These are phyloP conservation scores for Clytia hemisphaerica DNA, from an alignment of 30 jellyfish, hydroid and myxozoan genomes.

Conservation along the genomic window DNA sequence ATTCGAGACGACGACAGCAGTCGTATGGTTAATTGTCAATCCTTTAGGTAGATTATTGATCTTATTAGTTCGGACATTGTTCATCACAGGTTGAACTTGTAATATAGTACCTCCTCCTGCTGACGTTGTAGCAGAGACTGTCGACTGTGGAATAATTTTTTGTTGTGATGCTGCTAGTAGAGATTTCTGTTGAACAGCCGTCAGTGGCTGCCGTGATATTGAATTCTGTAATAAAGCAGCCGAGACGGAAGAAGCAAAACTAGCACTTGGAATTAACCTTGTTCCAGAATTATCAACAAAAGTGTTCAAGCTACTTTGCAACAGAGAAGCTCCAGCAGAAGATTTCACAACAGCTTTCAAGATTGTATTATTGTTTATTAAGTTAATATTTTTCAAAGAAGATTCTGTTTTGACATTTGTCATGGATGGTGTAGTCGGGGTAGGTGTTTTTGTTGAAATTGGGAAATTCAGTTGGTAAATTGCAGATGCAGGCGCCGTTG, in stretches of 20 bases:
- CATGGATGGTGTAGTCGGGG: constrained; percentile 21
- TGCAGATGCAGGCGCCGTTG: constrained; percentile 89
- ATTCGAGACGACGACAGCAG: constrained; percentile 29
- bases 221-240: too few relatives aligned
- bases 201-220: constrained; percentile 9
- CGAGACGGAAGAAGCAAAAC: too few relatives aligned
- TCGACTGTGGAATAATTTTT: constrained; percentile 1
- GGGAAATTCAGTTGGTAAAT: constrained; percentile 88
- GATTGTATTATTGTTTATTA: too few relatives aligned
- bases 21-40: constrained; percentile 15
- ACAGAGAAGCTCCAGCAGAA: too few relatives aligned
- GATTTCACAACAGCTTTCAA: too few relatives aligned
- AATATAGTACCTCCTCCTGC: too few relatives aligned
- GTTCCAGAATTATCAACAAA: too few relatives aligned
- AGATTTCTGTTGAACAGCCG: constrained; percentile 16
- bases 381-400: too few relatives aligned
- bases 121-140: background rate
- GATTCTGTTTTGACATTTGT: too few relatives aligned
- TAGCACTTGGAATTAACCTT: too few relatives aligned
- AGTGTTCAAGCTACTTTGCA: too few relatives aligned
- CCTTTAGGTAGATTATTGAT: constrained; percentile 28
- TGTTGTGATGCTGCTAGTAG: constrained; percentile 13
- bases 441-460: constrained; percentile 37
- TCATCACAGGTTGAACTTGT: constrained; percentile 34
- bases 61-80: constrained; percentile 19